Base-by-base conservation (phyloP, 2,113 vertebrate species). In the Condylura cristata region DNA sequence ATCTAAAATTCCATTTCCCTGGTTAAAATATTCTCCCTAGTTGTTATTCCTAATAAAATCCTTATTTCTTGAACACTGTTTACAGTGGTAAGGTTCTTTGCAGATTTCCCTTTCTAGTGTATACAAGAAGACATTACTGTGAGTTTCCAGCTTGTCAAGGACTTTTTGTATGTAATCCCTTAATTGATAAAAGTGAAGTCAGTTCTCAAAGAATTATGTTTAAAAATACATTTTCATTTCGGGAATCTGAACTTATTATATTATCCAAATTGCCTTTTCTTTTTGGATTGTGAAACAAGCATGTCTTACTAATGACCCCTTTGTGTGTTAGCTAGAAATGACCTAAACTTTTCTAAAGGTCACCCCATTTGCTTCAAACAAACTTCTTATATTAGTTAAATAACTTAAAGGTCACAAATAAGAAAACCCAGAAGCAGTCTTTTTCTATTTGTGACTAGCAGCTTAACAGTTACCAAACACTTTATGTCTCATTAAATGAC, bases 141-240 rank as follows among this genome's bases (percentile, higher is more conserved):
- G 46, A 97, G 26, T 92, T 79, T 86, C n/a, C 34, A 94, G 70
- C 84, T 51, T 75, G 92, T 93, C 92, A 95, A 96, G 66, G 10
- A 8, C 68, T 94, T 96, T 96, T 46, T 95, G 51, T 97, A 81
- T 95, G 87, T 66, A 32, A 18, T 79, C 97, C 32, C 96, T 53
- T 95, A 76, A 91, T 51, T 93, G 68, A 88, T 89, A 22, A 60
- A 96, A 95, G 34, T 44, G 94, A 96, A 82, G 48, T 72, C 14
- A 72, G 41, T 10, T 93, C 71, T 32, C 86, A 96, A 89, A 80
- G 74, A 97, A 91, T 76, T 61, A 81, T 56, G 79, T 86, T 94
- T 86, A 96, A 97, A 97, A 96, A 96, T 96, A 51, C 92, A 80
- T 96, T 72, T 95, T 37, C 79, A 90, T 78, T 96, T 96, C 91